Conservation (phyloP, 2,888 invertebrate species). For the Heliconius ismenius region DNA sequence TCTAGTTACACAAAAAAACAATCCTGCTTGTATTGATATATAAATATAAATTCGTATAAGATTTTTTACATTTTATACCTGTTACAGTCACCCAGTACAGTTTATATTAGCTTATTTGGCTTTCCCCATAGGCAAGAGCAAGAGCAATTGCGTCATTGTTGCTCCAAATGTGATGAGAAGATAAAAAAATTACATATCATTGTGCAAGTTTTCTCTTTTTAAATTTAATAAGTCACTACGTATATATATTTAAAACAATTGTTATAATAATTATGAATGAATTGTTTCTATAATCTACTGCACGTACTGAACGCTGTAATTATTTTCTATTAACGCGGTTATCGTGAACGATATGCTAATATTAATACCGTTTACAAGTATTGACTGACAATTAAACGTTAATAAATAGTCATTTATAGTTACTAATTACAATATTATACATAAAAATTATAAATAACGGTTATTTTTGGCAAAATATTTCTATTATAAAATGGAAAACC, state of each 20-base stretch:
- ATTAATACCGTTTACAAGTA: not conserved
- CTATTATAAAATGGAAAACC: too few relatives aligned
- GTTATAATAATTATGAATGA: not conserved
- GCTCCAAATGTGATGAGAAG: too few relatives aligned
- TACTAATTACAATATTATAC: not conserved
- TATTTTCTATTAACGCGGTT: slow-evolving; percentile 12
- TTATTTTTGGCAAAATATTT: not conserved
- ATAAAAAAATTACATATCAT: not conserved
- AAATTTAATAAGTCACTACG: too few relatives aligned
- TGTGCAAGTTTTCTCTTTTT: too few relatives aligned
- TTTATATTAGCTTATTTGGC: too few relatives aligned
- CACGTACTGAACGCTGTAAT: not conserved
- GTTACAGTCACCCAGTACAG: too few relatives aligned
- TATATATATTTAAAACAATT: not conserved
- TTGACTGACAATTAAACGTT: not conserved
- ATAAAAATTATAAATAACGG: not conserved
- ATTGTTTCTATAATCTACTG: not conserved
- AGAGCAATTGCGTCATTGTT: too few relatives aligned
- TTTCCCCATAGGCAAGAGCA: too few relatives aligned
- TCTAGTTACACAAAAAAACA: too few relatives aligned
- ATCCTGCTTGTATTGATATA: too few relatives aligned
- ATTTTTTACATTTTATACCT: too few relatives aligned
- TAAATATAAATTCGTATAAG: too few relatives aligned
- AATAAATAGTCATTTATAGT: not conserved
- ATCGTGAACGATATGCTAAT: slow-evolving; percentile 4